Base-by-base conservation (phyloP, 2,888 invertebrate genomes). In the Taphrorychus bicolor region DNA sequence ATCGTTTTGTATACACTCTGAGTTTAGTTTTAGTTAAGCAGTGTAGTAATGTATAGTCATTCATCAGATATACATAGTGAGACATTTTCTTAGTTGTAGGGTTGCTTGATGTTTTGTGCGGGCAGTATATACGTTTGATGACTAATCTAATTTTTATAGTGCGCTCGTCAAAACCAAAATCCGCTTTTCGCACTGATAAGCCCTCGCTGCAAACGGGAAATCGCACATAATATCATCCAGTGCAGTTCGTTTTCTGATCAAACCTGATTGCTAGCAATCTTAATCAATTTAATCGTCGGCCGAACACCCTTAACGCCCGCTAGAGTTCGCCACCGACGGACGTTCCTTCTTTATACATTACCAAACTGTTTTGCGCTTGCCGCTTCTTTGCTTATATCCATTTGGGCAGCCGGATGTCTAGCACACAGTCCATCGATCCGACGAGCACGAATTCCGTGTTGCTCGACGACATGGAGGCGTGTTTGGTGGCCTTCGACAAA, bases 401-500 rank as follows among this genome's bases (percentile, higher is more conserved):
- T 54, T 56, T 53, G 70, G 73, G 73, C 73, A 72, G 75, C 73
- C 74, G 73, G 72, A 76, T 76, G 76, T 74, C 73, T 72, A 73
- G 73, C 73, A 72, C 72, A 70, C 70, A 70, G 66, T 64, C 58
- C 72, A 76, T 76, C 70, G 75, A 75, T 76, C 52, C 62, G 52
- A 48, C 53, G 16, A 40, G 21, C 16, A 41, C 62, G 61, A 24
- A 19, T 19, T 51, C 51, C 57, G 57, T 16, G 45, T 40, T 24
- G n/a, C 7, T 24, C 72, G 72, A 64, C 82, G 67, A 45, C 40
- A 94, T 95, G 94, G 94, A 95, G 85, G 94, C 93, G 80, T 95
- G 95, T 84, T 94, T 94, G 82, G 89, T 91, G 77, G 93, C 94
- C 74, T 95, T 95, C 83, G 94, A 95, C 84, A 93, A 93, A 82